Base-by-base conservation (phyloP, 2,797 vertebrate genomes). In the Thamnophis elegans region DNA sequence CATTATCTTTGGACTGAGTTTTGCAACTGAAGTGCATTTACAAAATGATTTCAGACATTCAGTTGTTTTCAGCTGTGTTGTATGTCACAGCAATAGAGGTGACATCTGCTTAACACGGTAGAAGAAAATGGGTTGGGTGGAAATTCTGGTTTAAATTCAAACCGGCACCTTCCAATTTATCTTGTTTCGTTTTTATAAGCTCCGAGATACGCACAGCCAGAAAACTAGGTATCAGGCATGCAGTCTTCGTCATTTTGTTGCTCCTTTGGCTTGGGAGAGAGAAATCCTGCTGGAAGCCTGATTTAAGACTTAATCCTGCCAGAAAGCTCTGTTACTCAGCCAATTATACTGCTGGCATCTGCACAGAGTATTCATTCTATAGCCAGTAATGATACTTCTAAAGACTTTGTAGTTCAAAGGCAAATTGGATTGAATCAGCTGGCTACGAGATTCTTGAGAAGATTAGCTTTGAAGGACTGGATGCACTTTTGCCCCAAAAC, bases 61-160 rank as follows among this genome's bases (percentile, higher is more conserved):
- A 89, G 14, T 89, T 95, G 18, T 73, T 89, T 55, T 9, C 60
- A 65, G 60, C 88, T 89, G 65, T 51, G 28, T 51, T 55, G 12
- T 25, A 58, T 26, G 51, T 51, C 47, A 89, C 90, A 42, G 42
- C 73, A 47, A 47, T 82, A 47, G 62, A 88, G 54, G 92, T 10
- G 91, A 88, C 5, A 0, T 92, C 85, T 93, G 85, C 87, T 47
- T 91, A 90, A 91, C 88, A 92, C 28, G 18, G 3, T 94, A 90
- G 59, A 93, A 96, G 65, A 94, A 96, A 94, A 90, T 28, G 90
- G 94, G 32, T 91, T 36, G 22, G 54, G 78, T 55, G 56, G 92
- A 92, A 94, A 95, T 92, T 89, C 59, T 91, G 9, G 94, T 93
- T 91, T 47, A 91, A 56, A 51, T 88, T 73, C 88, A 94, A 78